These are phyloP conservation scores for Reinhardtius hippoglossoides DNA, from an alignment of 2,113 vertebrate genomes.

Conservation along the genomic window DNA sequence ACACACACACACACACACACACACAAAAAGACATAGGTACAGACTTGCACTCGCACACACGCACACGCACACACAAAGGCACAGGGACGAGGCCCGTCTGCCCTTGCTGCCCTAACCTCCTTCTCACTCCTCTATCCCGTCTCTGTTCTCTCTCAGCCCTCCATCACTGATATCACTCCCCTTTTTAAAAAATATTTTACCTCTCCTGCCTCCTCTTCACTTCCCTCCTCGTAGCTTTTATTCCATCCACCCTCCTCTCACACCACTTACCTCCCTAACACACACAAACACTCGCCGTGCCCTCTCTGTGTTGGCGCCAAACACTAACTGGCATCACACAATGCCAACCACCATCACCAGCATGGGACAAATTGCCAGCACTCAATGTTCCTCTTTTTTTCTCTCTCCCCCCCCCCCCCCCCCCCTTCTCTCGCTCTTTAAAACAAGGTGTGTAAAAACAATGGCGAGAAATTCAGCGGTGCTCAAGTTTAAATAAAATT, in stretches of 20 bases:
- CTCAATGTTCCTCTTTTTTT: slow-evolving; percentile 19
- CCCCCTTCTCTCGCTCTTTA: neutral
- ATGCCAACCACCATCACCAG: slow-evolving; percentile 59
- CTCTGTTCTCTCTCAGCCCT: slow-evolving; percentile 20
- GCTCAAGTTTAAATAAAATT: neutral
- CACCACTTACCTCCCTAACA: slow-evolving; percentile 42
- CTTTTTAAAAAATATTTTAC: neutral
- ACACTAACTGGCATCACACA: slow-evolving; percentile 56
- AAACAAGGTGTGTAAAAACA: slow-evolving; percentile 9
- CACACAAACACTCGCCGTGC: slow-evolving; percentile 48
- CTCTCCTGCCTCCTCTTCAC: slow-evolving; percentile 9
- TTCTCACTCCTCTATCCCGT: slow-evolving; percentile 28
- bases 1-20: slow-evolving; percentile 51
- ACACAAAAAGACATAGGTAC: slow-evolving; percentile 29
- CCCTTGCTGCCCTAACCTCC: slow-evolving; percentile 56
- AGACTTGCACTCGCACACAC: slow-evolving; percentile 9
- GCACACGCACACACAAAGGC: slow-evolving; percentile 41
- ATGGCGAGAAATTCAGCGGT: neutral
- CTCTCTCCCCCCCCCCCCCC: neutral
- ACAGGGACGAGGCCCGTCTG: slow-evolving; percentile 52
- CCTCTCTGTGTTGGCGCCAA: slow-evolving; percentile 60
- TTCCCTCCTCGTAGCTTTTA: slow-evolving; percentile 17
- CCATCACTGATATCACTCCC: slow-evolving; percentile 15
- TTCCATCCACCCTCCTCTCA: slow-evolving; percentile 36
- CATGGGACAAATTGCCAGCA: slow-evolving; percentile 56